phyloP scores from a whole-genome alignment of 2,113 vertebrate genomes.

The Elephantulus edwardii region DNA sequence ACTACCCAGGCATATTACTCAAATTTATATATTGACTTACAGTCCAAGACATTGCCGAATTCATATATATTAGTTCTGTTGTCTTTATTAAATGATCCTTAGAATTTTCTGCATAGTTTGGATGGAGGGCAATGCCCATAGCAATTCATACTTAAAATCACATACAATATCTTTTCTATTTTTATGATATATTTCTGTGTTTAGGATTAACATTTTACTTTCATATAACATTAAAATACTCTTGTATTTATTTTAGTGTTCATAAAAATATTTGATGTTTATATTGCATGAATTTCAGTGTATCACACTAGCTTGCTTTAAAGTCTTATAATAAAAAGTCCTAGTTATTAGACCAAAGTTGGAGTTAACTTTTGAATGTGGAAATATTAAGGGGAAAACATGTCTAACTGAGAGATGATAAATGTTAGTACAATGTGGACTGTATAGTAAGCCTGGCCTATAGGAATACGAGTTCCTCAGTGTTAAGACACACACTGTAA shows the following conservation, averaged over 20 bases:
- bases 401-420: neutral
- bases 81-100: neutral
- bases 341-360: neutral
- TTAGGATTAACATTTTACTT: neutral
- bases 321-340: neutral
- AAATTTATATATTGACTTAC: neutral
- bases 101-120: neutral
- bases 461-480: too few relatives aligned
- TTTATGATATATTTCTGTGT: neutral
- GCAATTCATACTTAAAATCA: neutral
- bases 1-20: neutral
- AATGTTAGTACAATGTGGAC: neutral
- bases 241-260: neutral
- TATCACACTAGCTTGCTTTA: neutral
- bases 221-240: neutral
- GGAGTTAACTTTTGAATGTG: neutral
- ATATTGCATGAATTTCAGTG: neutral
- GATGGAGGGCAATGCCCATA: neutral
- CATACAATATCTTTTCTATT: neutral
- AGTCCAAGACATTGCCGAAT: neutral
- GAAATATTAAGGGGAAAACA: too few relatives aligned
- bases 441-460: too few relatives aligned
- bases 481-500: neutral
- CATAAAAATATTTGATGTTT: neutral
- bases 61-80: neutral